Base-by-base conservation (phyloP, 2,113 vertebrate genomes). In the Gnathonemus longibarbis region DNA sequence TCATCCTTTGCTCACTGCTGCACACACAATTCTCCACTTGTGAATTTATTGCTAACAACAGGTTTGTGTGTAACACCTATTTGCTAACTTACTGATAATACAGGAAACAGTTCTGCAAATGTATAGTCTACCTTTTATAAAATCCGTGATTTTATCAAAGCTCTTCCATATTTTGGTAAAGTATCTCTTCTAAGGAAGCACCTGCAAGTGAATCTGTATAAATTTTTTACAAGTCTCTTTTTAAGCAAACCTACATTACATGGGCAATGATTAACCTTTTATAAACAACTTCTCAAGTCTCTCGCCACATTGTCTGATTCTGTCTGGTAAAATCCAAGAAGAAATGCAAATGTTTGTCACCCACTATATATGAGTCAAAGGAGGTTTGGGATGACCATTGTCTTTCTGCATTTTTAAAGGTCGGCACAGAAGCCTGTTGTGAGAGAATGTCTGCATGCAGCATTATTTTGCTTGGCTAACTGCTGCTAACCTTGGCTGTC, bases 361-460 rank as follows among this genome's bases (percentile, higher is more conserved):
- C 39, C 39, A 80, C 24, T 49, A 52, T 53, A 52, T 53, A 19
- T 52, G 15, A 3, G 24, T 45, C 88, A 19, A 11, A 4, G 31
- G 35, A 35, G 31, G 27, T 52, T 74, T 80, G 9, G 39, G 27
- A 53, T 83, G 50, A n/a, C 49, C 74, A 84, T 83, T 83, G 35
- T 53, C 49, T 83, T 83, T 27, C 15, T 84, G 88, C 35, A 39
- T 24, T 89, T 89, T 89, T 89, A 53, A 89, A 89, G 46, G 35
- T 21, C 50, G 7, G 85, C 88, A 56, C 17, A 13, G 50, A 53
- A 48, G 45, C 39, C 10, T 77, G 56, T 19, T 27, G 52, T 45
- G 39, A 5, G 53, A 35, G 39, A 90, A 17, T 21, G 53, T 85
- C 27, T 66, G 53, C 31, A 85, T 21, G 42, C n/a, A 87, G 56